phyloP scores from a whole-genome alignment of 2,888 invertebrate genomes.

The Patella pellucida region DNA sequence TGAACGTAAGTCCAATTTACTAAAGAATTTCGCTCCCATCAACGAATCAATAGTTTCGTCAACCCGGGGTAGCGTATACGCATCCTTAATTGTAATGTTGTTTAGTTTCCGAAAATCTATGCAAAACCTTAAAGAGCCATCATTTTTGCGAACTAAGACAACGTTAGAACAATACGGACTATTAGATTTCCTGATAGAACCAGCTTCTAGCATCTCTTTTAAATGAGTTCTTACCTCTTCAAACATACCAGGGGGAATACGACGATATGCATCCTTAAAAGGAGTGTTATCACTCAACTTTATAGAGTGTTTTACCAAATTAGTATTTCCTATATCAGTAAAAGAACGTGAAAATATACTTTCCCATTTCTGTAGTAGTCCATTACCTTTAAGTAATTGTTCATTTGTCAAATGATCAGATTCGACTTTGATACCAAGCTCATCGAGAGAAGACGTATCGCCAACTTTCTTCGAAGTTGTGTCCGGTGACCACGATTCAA shows the following conservation, averaged over 20 bases:
- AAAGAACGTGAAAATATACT: constrained; percentile 27
- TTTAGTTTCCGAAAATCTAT: constrained; percentile 35
- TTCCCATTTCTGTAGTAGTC: background rate
- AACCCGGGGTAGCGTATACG: constrained; percentile 35
- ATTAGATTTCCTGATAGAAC: constrained; percentile 34
- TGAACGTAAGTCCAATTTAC: constrained; percentile 26
- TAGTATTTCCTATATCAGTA: constrained; percentile 27
- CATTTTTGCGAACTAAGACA: constrained; percentile 34
- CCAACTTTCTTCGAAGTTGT: background rate
- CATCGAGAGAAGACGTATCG: too few relatives aligned
- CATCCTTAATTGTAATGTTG: constrained; percentile 34
- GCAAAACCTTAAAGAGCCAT: constrained; percentile 34
- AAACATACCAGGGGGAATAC: constrained; percentile 36
- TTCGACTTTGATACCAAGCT: background rate
- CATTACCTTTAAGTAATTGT: background rate
- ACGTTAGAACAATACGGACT: constrained; percentile 36
- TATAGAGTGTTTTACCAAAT: constrained; percentile 28
- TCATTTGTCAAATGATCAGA: background rate
- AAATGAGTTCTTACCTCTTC: constrained; percentile 38
- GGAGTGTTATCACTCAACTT: constrained; percentile 30
- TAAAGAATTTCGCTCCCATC: constrained; percentile 30
- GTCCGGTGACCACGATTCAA: background rate
- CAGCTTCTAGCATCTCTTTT: constrained; percentile 33
- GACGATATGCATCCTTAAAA: constrained; percentile 35
- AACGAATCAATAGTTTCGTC: constrained; percentile 37